Percentiles rank a stretch among this genome's conserved stretches.
phyloP scores from a whole-genome alignment of 2,888 invertebrate species.

The Cerastis rubricosa region DNA sequence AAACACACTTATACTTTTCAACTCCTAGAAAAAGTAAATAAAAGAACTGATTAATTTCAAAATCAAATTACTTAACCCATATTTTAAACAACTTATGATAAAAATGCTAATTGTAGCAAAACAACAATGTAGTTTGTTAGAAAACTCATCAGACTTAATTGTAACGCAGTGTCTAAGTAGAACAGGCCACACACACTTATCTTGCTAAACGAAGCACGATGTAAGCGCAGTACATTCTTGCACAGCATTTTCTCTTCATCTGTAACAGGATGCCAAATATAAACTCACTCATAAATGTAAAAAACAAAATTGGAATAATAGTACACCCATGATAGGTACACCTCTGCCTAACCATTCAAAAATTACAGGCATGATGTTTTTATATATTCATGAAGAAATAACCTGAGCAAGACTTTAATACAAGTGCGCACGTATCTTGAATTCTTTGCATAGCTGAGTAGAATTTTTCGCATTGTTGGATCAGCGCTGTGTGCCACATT shows the following conservation, averaged over 20 bases:
- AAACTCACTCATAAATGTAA: background rate
- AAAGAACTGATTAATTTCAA: background rate
- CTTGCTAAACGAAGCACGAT: constrained; percentile 26
- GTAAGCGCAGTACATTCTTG: constrained; percentile 26
- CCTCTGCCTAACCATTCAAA: too few species aligned
- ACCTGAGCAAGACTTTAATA: constrained; percentile 16
- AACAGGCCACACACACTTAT: constrained; percentile 5
- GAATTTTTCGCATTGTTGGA: constrained; percentile 18
- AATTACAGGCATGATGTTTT: too few species aligned
- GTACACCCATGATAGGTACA: too few species aligned
- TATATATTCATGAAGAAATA: background rate
- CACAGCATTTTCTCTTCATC: constrained; percentile 14
- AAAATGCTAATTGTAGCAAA: constrained; percentile 18
- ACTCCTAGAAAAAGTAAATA: background rate
- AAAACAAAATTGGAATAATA: too few species aligned
- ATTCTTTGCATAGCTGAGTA: background rate
- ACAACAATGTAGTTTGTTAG: constrained; percentile 1
- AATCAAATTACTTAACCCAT: background rate
- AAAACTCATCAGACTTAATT: constrained; percentile 9
- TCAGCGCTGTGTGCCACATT: constrained; percentile 11
- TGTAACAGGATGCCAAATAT: background rate
- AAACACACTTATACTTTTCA: background rate
- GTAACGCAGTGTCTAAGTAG: constrained; percentile 2
- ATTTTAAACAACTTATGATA: background rate
- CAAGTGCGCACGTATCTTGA: constrained; percentile 20